Conservation (phyloP, 2,888 invertebrate genomes). For the Drosophila tripunctata region DNA sequence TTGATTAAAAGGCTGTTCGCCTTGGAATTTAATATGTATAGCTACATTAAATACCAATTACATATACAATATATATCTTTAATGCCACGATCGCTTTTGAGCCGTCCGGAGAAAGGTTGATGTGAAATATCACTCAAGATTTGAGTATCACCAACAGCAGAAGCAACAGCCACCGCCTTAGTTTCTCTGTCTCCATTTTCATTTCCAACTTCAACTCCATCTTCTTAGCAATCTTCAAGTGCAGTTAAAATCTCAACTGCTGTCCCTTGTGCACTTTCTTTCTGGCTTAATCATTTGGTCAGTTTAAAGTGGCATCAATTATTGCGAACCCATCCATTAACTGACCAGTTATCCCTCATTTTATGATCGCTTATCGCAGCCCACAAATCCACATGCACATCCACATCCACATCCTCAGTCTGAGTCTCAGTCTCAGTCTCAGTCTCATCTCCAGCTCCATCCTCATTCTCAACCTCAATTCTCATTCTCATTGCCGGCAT, state of each 20-base stretch:
- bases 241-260: constrained; percentile 11
- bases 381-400: constrained; percentile 54
- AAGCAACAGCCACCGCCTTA: too few species aligned
- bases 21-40: constrained; percentile 43
- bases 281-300: constrained; percentile 52
- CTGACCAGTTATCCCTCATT: constrained; percentile 78
- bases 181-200: constrained; percentile 1
- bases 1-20: constrained; percentile 71
- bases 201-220: constrained; percentile 14
- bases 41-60: background rate
- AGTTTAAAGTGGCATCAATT: constrained; percentile 77
- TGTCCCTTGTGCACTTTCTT: constrained; percentile 68
- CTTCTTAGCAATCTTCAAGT: constrained; percentile 15
- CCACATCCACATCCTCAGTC: constrained; percentile 30
- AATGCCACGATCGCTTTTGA: constrained; percentile 39
- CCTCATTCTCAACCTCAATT: constrained; percentile 27
- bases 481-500: constrained; percentile 24
- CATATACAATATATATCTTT: background rate
- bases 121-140: constrained; percentile 70
- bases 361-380: constrained; percentile 72
- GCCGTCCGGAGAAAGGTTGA: constrained; percentile 67
- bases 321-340: constrained; percentile 75
- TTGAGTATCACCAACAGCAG: constrained; percentile 61
- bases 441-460: constrained; percentile 35
- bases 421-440: constrained; percentile 18